Base-by-base conservation (phyloP, 2,113 vertebrate species). In the Chloropsis cyanopogon region DNA sequence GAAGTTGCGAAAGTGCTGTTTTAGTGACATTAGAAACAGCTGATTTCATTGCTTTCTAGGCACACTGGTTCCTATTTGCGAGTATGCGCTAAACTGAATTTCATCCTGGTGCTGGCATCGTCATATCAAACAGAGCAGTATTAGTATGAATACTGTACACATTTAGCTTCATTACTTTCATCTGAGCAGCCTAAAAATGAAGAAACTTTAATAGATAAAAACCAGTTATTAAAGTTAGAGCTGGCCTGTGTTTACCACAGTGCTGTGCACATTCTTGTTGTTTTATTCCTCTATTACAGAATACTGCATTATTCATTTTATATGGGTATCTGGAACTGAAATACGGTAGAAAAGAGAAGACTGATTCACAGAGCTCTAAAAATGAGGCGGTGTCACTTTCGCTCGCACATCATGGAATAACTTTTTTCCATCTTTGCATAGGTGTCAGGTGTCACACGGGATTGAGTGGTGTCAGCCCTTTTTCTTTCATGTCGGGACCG, bases 261-360 rank as follows among this genome's bases (percentile, higher is more conserved):
- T 20, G 42, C 54, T 50, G 0, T 6, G 25, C 47, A 2, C 24
- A 0, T 47, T 47, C 20, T 25, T 4, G 0, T 25, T 10, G 8
- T 13, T 76, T 29, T 69, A 29, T 54, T 56, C n/a, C 13, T 71
- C 39, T 18, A 0, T 28, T 56, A 9, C 4, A 52, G 80, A 46
- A 37, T 14, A 26, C 10, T 7, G 47, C 44, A 41, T 1, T 39
- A 24, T n/a, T 49, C 3, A 2, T 78, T 87, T 64, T 47, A 7
- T 73, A 9, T 0, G 1, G 46, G 19, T 71, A 29, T n/a, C 41
- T 80, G 63, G 63, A 82, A 49, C 31, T 20, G 14, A 65, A 71
- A 53, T 53, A 15, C 2, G 12, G 49, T 15, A 57, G 72, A 35
- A 56, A 66, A 66, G 42, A 39, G 57, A 77, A 29, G 23, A 25